Base-by-base conservation (phyloP, 2,888 invertebrate genomes). In the Rhodophaea formosa region DNA sequence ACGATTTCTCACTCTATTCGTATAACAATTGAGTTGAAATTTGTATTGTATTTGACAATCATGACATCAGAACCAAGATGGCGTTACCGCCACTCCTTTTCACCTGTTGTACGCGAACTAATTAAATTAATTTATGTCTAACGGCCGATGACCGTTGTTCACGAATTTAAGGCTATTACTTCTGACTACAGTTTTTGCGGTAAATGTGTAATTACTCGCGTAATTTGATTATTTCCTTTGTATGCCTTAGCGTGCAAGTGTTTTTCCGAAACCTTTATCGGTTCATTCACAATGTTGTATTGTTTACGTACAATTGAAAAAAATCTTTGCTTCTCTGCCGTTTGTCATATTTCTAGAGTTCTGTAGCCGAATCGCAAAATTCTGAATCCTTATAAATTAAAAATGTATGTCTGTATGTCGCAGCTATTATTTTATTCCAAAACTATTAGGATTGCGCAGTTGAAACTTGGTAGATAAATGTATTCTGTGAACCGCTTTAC, bases 51-150 rank as follows among this genome's bases (percentile, higher is more conserved):
- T 17, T 39, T 54, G 12, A 16, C 7, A 47, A 23, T 14, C 15
- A 56, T 62, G 60, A 55, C 59, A 59, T 60, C 62, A 62, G 12
- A 30, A 12, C 8, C 46, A 63, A 63, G 17, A 58, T 60, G 44
- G 57, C 54, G 47, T 16, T 43, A 17, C 17, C 55, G 64, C 66
- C 72, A 61, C 72, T 63, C 72, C 72, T 70, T 65, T 65, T 59
- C 67, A 71, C 71, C 64, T 68, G 70, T 67, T 65, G 61, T 66
- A 35, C 55, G 32, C 39, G 23, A 52, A 42, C 54, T 62, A 59
- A 58, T 61, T 63, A 53, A 62, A 58, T 62, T 60, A 60, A 58
- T 60, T 56, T 58, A 60, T 56, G 44, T 54, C 53, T 15, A 65
- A 66, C 61, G 61, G 62, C 52, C 62, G 65, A 65, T 63, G 59